Conservation (phyloP, 2,797 vertebrate species). For the Rhadinocentrus ornatus region DNA sequence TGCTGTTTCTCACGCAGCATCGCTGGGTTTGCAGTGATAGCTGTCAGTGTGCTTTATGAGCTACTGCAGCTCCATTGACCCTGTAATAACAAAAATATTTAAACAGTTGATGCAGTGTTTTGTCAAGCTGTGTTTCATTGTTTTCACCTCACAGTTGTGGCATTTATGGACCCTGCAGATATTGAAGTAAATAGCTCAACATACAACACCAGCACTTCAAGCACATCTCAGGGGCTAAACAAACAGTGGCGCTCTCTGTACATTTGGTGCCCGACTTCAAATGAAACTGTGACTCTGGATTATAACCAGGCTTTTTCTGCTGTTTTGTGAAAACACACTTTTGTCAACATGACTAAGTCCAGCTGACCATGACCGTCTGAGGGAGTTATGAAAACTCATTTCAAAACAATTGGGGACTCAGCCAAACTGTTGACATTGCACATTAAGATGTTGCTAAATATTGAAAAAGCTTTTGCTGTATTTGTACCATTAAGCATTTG, state of each 20-base stretch:
- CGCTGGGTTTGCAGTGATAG: slow-evolving; percentile 34
- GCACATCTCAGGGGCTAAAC: slow-evolving; percentile 64
- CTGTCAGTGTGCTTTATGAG: slow-evolving; percentile 62
- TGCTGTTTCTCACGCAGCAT: slow-evolving; percentile 44
- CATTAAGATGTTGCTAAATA: slow-evolving; percentile 45
- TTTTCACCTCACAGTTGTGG: slow-evolving; percentile 24
- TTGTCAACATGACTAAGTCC: slow-evolving; percentile 67
- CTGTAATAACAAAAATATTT: slow-evolving; percentile 47
- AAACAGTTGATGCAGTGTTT: slow-evolving; percentile 36
- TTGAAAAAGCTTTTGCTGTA: slow-evolving; percentile 40
- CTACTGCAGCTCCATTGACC: slow-evolving; percentile 29
- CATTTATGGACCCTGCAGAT: slow-evolving; percentile 55
- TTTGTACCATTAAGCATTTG: slow-evolving; percentile 29
- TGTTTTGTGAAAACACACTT: slow-evolving; percentile 56
- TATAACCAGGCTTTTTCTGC: slow-evolving; percentile 53
- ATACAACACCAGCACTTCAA: slow-evolving; percentile 49
- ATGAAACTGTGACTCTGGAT: slow-evolving; percentile 53
- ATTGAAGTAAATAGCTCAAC: slow-evolving; percentile 63
- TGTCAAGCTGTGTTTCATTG: slow-evolving; percentile 38
- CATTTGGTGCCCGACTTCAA: slow-evolving; percentile 49
- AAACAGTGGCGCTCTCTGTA: slow-evolving; percentile 51
- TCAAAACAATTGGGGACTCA: slow-evolving; percentile 35
- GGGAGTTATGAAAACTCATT: slow-evolving; percentile 38
- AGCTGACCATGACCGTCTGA: slow-evolving; percentile 60
- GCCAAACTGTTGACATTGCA: slow-evolving; percentile 39